Base-by-base conservation (phyloP, 2,888 invertebrate genomes). In the Synergus laeviventris region DNA sequence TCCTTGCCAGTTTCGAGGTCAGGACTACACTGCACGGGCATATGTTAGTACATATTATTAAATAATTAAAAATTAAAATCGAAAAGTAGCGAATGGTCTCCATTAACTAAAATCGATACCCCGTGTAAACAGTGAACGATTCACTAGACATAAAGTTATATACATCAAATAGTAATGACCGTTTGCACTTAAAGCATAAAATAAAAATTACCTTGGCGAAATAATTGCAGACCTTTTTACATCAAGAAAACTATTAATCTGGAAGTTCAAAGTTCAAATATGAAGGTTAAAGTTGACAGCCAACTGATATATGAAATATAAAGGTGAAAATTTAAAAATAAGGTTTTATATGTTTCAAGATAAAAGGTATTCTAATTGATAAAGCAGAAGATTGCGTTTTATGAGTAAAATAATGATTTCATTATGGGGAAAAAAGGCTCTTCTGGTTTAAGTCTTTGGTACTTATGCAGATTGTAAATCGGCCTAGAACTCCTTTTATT, bases 401-500 rank as follows among this genome's bases (percentile, higher is more conserved):
- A 49, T 70, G 49, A 49, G 49, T 31, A 49, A 70, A 49, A 31
- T 24, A 24, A 45, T 31, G 7, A 70, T 31, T 45, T 49, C 24
- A 24, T 1, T n/a, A 70, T 49, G 24, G 49, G 45, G n/a, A n/a
- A 31, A 31, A 11, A 16, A 5, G 31, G 0, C 70, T 31, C n/a
- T 70, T 49, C 31, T 45, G 31, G 45, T 42, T 21, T 31, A 31
- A 31, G 49, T 49, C 31, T 5, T 60, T 16, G 74, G 45, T 61
- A 62, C 62, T 62, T 62, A 74, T 74, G 74, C 59, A 74, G 62
- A 76, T 74, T 76, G 31, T 64, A 49, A 74, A 74, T 74, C 59
- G 45, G 45, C 64, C 74, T 54, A 74, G 38, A 61, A 16, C 38
- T 31, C 79, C 78, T 81, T 85, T 84, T 83, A 85, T 86, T 86